Conservation (phyloP, 2,113 vertebrate species). For the Tragelaphus buxtoni region DNA sequence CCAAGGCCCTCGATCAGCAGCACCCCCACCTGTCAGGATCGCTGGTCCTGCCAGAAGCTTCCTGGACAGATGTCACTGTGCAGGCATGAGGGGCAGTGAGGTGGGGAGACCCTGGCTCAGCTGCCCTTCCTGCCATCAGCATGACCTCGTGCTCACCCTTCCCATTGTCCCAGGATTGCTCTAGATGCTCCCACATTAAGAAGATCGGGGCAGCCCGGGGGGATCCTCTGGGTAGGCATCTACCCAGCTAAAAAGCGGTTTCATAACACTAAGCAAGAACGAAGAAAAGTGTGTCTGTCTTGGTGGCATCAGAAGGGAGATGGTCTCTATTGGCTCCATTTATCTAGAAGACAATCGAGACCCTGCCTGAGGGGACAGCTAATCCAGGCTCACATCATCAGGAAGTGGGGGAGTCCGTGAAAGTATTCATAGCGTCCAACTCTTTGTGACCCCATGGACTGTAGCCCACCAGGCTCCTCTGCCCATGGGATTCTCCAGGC, state of each 20-base stretch:
- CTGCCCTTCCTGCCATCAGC: accelerated
- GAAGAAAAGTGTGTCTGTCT: accelerated
- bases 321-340: accelerated
- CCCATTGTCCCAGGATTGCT: accelerated
- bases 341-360: accelerated
- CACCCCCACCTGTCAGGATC: accelerated
- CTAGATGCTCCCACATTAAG: neutral
- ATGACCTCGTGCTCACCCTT: accelerated
- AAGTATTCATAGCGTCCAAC: neutral
- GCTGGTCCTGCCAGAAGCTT: neutral
- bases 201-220: neutral
- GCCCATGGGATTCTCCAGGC: neutral
- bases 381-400: neutral
- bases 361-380: accelerated
- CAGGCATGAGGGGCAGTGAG: accelerated
- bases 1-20: neutral
- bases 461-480: neutral
- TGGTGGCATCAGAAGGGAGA: accelerated
- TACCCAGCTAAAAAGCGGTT: neutral
- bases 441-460: neutral
- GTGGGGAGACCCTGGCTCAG: accelerated
- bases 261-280: accelerated
- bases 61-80: neutral
- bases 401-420: neutral
- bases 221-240: neutral